These are phyloP conservation scores for Notothenia rossii DNA, from an alignment of 2,113 vertebrate genomes.

Conservation along the genomic window DNA sequence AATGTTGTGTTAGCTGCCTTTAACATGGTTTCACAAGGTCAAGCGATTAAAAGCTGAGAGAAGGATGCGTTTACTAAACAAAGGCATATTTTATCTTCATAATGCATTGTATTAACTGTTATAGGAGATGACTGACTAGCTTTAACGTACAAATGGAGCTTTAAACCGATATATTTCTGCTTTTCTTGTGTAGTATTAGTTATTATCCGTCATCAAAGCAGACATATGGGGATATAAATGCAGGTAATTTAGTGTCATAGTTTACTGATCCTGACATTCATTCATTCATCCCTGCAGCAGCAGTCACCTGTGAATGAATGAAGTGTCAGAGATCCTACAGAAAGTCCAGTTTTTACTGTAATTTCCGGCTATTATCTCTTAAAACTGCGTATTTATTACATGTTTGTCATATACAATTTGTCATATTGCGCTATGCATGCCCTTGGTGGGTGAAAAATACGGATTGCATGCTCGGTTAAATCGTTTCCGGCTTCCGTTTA, in stretches of 20 bases:
- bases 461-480: neutral
- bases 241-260: neutral
- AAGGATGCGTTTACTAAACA: too few species aligned
- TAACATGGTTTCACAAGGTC: slow-evolving; percentile 53
- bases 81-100: neutral
- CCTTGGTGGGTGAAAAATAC: slow-evolving; percentile 1
- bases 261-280: neutral
- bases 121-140: too few species aligned
- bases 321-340: neutral
- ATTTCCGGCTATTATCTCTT: neutral
- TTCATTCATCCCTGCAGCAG: neutral
- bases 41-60: neutral
- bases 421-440: neutral
- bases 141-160: too few species aligned
- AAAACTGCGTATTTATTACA: neutral
- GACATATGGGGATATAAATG: neutral
- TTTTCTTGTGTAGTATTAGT: too few species aligned
- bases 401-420: neutral
- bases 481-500: slow-evolving; percentile 26
- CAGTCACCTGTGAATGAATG: slow-evolving; percentile 10
- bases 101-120: fast-evolving
- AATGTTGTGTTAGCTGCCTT: neutral
- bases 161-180: too few species aligned
- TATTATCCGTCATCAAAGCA: fast-evolving
- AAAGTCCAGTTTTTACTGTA: too few species aligned